A percentile compares a stretch with the other conserved stretches of the same genome.
Evolutionary conservation across 92 coral and sea anemone genomes (phyloP).

Genomic region (Zoanthus gigantus): DNA sequence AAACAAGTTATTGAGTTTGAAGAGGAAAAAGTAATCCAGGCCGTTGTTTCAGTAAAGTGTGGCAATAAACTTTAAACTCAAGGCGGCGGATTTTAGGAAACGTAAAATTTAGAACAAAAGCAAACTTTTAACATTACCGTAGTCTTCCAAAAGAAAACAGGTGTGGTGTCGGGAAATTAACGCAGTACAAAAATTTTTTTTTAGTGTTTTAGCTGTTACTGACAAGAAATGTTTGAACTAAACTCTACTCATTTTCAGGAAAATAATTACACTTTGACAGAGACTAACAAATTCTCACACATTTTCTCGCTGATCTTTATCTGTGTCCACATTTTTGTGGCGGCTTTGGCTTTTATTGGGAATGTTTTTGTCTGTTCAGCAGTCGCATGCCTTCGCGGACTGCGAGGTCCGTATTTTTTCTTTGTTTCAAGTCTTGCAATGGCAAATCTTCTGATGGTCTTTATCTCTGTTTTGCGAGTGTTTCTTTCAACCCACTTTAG

Average conservation of each 20-base stretch:
- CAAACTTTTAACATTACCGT: neutral
- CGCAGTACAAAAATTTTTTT: neutral
- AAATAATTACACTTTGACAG: conserved; percentile 12
- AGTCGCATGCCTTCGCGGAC: conserved; percentile 11
- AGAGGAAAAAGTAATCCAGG: neutral
- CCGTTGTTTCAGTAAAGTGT: neutral
- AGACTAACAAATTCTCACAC: neutral
- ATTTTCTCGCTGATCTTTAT: conserved; percentile 14
- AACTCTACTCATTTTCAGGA: conserved; percentile 1
- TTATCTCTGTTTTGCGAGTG: conserved; percentile 8
- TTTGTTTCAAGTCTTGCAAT: conserved; percentile 20
- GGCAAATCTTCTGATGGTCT: conserved; percentile 20
- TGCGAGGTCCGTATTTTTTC: conserved; percentile 11
- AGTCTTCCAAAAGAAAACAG: neutral
- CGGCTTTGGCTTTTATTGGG: conserved; percentile 28
- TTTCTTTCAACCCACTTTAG: conserved; percentile 9
- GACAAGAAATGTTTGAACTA: neutral
- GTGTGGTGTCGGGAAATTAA: too few relatives aligned
- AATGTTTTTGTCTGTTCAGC: conserved; percentile 31
- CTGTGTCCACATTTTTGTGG: conserved; percentile 24
- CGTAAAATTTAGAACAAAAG: neutral
- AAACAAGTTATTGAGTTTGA: neutral
- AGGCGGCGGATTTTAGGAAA: neutral
- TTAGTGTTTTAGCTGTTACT: neutral
- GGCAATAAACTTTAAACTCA: neutral